Evolutionary conservation across 2,113 vertebrate species (phyloP).

Genomic region (Mustelus asterias): DNA sequence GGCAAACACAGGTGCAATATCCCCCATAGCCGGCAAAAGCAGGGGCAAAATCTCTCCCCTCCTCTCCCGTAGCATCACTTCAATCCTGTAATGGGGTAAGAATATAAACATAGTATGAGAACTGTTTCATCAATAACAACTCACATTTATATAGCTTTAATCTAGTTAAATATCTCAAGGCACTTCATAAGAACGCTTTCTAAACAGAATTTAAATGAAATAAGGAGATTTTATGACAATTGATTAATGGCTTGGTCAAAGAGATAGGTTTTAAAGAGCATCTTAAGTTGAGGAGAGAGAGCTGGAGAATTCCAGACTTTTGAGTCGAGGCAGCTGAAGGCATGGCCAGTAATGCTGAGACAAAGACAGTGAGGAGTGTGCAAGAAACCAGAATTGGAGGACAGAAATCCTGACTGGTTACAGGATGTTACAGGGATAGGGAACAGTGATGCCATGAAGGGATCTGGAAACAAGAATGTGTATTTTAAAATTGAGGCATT

Average conservation of each 20-base stretch:
- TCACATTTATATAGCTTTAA: background rate
- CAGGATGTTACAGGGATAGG: background rate
- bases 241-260: background rate
- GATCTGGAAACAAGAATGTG: background rate
- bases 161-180: background rate
- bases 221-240: background rate
- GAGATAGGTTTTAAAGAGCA: background rate
- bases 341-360: background rate
- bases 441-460: background rate
- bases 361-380: background rate
- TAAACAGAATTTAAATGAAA: background rate
- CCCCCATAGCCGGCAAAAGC: no score
- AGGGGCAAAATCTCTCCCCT: no score
- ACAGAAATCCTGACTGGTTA: background rate
- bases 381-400: background rate
- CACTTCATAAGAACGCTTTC: background rate
- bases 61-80: background rate
- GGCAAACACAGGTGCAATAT: no score
- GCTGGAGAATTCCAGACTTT: background rate
- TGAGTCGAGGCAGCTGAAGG: background rate
- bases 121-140: background rate
- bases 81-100: background rate
- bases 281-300: background rate
- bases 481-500: background rate
- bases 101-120: background rate